Evolutionary conservation across 1,140 invertebrate species (phyloP).

Genomic region (Bombyx mandarina): DNA sequence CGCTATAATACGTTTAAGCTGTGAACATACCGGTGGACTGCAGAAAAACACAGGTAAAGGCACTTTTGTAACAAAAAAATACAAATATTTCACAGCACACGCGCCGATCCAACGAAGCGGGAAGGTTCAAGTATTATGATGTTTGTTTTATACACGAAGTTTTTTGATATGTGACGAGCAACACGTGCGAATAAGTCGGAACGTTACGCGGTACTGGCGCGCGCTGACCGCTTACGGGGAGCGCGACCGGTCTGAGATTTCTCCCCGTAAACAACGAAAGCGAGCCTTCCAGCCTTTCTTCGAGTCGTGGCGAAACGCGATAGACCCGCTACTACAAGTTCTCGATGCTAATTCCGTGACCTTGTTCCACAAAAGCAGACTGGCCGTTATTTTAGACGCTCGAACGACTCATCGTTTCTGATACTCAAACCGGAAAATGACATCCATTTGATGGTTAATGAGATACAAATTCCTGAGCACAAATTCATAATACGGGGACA

Average conservation of each 20-base stretch:
- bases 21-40: conserved; percentile 38
- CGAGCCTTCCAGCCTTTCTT: conserved; percentile 61
- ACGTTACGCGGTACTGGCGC: conserved; percentile 41
- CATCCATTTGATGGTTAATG: too few species aligned
- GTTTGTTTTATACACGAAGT: conserved; percentile 18
- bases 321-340: conserved; percentile 26
- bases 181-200: conserved; percentile 22
- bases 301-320: conserved; percentile 51
- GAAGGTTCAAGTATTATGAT: background rate
- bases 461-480: too few species aligned
- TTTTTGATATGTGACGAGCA: conserved; percentile 4
- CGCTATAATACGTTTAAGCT: conserved; percentile 31
- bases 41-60: conserved; percentile 30
- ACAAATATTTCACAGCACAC: conserved; percentile 24
- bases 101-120: conserved; percentile 8
- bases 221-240: conserved; percentile 12
- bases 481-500: too few species aligned
- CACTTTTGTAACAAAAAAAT: conserved; percentile 41
- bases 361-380: conserved; percentile 1
- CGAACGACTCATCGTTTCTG: background rate
- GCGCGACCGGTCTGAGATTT: conserved; percentile 55
- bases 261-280: conserved; percentile 67
- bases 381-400: background rate
- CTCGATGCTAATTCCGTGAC: conserved; percentile 17
- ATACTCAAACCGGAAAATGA: background rate